Base-by-base conservation (phyloP, 2,797 vertebrate species). In the Bufotes viridis region DNA sequence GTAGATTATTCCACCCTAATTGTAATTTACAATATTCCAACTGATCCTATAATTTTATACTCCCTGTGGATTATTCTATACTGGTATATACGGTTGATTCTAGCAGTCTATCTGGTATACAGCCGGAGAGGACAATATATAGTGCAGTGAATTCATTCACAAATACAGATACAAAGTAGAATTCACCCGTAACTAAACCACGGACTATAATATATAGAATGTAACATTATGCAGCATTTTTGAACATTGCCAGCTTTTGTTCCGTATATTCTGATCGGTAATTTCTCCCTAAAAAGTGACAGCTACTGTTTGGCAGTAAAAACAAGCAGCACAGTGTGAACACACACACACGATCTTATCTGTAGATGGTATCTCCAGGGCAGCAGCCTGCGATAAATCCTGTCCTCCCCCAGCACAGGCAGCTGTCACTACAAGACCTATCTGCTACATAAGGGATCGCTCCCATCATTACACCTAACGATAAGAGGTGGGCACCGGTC, bases 331-430 rank as follows among this genome's bases (percentile, higher is more conserved):
- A 9, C 58, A 53, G 87, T 17, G 84, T 51, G 78, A 90, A 87
- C 0, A 75, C 22, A 88, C 20, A 88, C 93, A 92, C 91, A 87
- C 82, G 89, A 92, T 91, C 67, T 87, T 92, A 93, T 92, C 92
- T 88, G 87, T 80, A 67, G 90, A 92, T 92, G 82, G 89, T 90
- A 92, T 91, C 91, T 81, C 86, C n/a, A n/a, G 34, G 34, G 34
- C n/a, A 53, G 58, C 88, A 75, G 91, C 89, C 88, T 74, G 3
- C 90, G 90, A 76, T 87, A 82, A 90, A 90, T 75, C 92, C 74
- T 92, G 92, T 90, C 14, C 67, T 63, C 5, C 67, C 26, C 24
- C 22, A 67, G 10, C 63, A 24, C 22, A n/a, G 24, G 14, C 26
- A 14, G 26, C 67, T 7, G 67, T 14, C 67, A 26, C 2, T 69